phyloP scores from a whole-genome alignment of 1,140 invertebrate species.

The Fopius arisanus region DNA sequence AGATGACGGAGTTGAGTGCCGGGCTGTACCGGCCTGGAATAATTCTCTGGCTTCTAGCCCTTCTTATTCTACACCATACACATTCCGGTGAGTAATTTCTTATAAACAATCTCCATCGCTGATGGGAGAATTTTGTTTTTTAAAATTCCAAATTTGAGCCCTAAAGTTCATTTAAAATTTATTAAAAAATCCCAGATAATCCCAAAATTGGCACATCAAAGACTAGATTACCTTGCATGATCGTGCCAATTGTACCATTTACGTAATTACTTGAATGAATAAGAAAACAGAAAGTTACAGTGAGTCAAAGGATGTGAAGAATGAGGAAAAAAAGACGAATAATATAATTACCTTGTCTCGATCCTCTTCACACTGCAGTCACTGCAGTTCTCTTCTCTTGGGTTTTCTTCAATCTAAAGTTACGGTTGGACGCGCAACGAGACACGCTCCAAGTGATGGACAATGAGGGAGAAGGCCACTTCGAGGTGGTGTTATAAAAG shows the following conservation, averaged over 20 bases:
- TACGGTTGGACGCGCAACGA: conserved; percentile 2
- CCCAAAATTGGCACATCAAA: too few relatives aligned
- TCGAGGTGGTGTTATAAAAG: not conserved
- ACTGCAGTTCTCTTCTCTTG: not conserved
- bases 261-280: not conserved
- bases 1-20: conserved; percentile 60
- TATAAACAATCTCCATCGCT: too few relatives aligned
- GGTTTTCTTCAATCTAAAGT: not conserved
- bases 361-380: not conserved
- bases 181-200: too few relatives aligned
- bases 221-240: not conserved
- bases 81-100: conserved; percentile 56
- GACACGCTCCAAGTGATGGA: conserved; percentile 21
- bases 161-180: too few relatives aligned
- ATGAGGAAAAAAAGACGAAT: not conserved
- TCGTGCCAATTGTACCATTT: not conserved
- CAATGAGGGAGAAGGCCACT: conserved; percentile 14
- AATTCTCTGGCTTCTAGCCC: conserved; percentile 51
- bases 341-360: not conserved
- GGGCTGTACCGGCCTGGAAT: conserved; percentile 60
- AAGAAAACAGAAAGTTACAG: not conserved
- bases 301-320: not conserved
- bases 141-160: too few relatives aligned
- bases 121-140: too few relatives aligned
- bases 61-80: conserved; percentile 48